Percentiles rank a stretch among this genome's conserved stretches.
These are phyloP conservation scores for Beris morrisii DNA, from an alignment of 2,888 invertebrate genomes.

Conservation along the genomic window DNA sequence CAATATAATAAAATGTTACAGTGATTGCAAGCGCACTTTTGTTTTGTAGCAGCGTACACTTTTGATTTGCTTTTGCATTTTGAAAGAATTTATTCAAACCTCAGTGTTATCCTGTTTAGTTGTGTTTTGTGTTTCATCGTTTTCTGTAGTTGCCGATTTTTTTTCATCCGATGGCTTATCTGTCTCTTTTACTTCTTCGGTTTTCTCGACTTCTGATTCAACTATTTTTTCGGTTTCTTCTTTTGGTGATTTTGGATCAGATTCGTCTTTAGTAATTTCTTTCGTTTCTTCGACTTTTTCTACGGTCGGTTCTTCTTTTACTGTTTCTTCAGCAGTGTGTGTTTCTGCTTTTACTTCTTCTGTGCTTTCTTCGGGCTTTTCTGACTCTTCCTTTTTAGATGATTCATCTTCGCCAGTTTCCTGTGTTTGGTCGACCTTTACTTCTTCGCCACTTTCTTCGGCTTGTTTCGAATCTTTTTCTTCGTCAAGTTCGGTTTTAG, in stretches of 20 bases:
- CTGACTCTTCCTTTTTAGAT: neutral
- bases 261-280: neutral
- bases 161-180: conserved; percentile 22
- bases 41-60: no score
- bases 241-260: no score
- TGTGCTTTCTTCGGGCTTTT: neutral
- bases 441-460: neutral
- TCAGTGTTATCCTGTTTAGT: conserved; percentile 38
- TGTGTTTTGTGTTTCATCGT: conserved; percentile 8
- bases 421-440: neutral
- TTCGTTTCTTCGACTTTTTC: neutral
- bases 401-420: neutral
- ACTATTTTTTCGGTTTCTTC: neutral
- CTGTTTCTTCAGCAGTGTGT: no score
- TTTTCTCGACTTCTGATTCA: neutral
- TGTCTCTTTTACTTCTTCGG: conserved; percentile 31
- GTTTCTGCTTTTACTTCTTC: neutral
- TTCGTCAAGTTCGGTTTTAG: no score
- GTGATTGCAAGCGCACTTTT: no score
- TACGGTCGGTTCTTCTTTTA: neutral
- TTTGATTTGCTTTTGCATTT: no score
- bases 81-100: conserved; percentile 27
- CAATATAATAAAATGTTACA: no score
- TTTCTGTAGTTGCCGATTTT: neutral
- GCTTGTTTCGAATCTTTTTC: neutral